phyloP scores from a whole-genome alignment of 2,888 invertebrate species.

The Trimorus sp. region DNA sequence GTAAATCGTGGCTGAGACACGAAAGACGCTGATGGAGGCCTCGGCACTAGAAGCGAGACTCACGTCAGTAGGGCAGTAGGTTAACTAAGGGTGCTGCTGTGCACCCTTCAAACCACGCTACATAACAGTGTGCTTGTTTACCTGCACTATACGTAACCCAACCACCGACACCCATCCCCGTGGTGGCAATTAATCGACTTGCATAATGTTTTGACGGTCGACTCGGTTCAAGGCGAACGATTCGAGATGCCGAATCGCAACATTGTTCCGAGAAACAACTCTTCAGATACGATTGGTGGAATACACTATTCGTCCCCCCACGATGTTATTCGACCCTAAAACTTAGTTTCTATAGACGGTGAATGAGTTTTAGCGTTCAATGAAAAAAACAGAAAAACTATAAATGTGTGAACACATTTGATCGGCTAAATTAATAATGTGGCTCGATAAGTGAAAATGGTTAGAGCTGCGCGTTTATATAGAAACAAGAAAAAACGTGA shows the following conservation, averaged over 20 bases:
- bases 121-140: constrained; percentile 63
- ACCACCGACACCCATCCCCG: constrained; percentile 32
- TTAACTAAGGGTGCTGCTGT: constrained; percentile 77
- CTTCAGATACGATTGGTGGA: no score
- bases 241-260: constrained; percentile 2
- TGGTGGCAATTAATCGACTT: constrained; percentile 48
- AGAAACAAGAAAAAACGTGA: no score
- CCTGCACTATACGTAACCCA: constrained; percentile 47
- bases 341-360: no score
- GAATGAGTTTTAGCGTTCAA: no score
- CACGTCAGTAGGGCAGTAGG: constrained; percentile 79
- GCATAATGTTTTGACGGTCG: constrained; percentile 37
- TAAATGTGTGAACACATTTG: no score
- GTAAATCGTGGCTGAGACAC: not conserved
- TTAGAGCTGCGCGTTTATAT: no score
- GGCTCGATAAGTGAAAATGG: no score
- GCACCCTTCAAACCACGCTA: constrained; percentile 63
- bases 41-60: constrained; percentile 59
- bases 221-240: not conserved
- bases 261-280: not conserved
- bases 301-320: no score
- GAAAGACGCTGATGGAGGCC: constrained; percentile 48
- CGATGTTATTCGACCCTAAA: no score
- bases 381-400: no score
- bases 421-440: no score